Percentiles rank a stretch among this genome's conserved stretches.
phyloP scores from a whole-genome alignment of 2,888 invertebrate species.

The Mamestra brassicae region DNA sequence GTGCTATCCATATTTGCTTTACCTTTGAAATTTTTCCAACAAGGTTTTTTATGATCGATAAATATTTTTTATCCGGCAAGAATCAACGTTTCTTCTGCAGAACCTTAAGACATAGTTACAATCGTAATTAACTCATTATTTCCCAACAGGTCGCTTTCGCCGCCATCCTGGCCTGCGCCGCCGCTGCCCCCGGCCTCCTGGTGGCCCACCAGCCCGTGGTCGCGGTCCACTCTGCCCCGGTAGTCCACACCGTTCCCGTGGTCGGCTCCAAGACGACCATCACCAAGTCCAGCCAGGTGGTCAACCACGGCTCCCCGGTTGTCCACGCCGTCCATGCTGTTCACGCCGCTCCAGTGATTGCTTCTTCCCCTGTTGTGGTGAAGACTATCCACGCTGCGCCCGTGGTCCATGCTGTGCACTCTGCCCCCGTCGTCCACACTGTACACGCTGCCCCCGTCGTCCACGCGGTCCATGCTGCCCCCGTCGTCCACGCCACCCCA shows the following conservation, averaged over 20 bases:
- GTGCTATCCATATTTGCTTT: not conserved
- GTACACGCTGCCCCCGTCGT: slow-evolving; percentile 78
- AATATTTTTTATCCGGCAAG: too few relatives aligned
- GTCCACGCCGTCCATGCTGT: slow-evolving; percentile 81
- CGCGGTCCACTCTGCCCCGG: slow-evolving; percentile 77
- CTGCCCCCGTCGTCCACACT: slow-evolving; percentile 80
- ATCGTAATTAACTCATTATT: slow-evolving; percentile 6
- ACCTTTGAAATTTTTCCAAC: too few relatives aligned
- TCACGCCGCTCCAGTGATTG: slow-evolving; percentile 56
- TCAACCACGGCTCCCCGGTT: slow-evolving; percentile 84
- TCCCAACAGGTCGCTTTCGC: slow-evolving; percentile 85
- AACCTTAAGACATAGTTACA: too few relatives aligned
- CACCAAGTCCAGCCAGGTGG: slow-evolving; percentile 87
- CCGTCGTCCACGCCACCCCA: slow-evolving; percentile 80
- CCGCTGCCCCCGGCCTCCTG: slow-evolving; percentile 86
- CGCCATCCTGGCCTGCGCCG: slow-evolving; percentile 88
- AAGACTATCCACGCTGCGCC: slow-evolving; percentile 78
- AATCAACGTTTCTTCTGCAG: not conserved
- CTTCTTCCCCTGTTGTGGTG: slow-evolving; percentile 66
- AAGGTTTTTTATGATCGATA: too few relatives aligned
- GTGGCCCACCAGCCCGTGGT: slow-evolving; percentile 82
- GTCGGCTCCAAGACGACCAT: slow-evolving; percentile 85
- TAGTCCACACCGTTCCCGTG: slow-evolving; percentile 82
- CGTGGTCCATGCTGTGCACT: slow-evolving; percentile 80
- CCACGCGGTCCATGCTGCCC: slow-evolving; percentile 76